Conservation (phyloP, 2,888 invertebrate species). For the Chrysolina americana region DNA sequence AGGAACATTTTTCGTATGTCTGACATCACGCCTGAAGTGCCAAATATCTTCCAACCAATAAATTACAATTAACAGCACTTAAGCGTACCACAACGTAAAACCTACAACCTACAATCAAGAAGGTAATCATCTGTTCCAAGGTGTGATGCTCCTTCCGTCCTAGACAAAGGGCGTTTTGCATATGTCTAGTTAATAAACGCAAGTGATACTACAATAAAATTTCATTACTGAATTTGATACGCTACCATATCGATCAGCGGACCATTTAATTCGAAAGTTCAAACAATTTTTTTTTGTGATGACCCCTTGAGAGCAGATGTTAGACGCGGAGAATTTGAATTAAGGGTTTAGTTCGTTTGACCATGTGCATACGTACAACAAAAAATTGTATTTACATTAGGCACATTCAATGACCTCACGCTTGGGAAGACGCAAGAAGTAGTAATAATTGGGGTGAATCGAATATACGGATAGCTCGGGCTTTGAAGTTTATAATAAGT, state of each 20-base stretch:
- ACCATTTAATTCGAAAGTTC: conserved; percentile 41
- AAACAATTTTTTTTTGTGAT: conserved; percentile 47
- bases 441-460: not conserved
- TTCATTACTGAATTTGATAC: conserved; percentile 61
- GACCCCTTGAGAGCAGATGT: conserved; percentile 57
- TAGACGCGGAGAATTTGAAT: conserved; percentile 49
- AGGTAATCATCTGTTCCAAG: conserved; percentile 41
- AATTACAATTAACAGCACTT: conserved; percentile 8
- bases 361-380: conserved; percentile 54
- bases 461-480: not conserved
- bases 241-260: conserved; percentile 48
- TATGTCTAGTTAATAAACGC: conserved; percentile 54
- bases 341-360: conserved; percentile 57
- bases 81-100: conserved; percentile 13
- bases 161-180: conserved; percentile 51
- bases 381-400: conserved; percentile 51
- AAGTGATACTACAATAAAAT: conserved; percentile 62
- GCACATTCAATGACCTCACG: conserved; percentile 41
- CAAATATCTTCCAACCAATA: conserved; percentile 2
- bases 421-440: conserved; percentile 29
- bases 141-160: conserved; percentile 38
- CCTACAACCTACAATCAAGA: conserved; percentile 23
- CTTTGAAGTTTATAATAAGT: not conserved
- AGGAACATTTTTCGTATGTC: not conserved
- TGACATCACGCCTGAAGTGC: not conserved